Conservation (phyloP, 2,888 invertebrate species). For the Rhopalosiphum nymphaeae region DNA sequence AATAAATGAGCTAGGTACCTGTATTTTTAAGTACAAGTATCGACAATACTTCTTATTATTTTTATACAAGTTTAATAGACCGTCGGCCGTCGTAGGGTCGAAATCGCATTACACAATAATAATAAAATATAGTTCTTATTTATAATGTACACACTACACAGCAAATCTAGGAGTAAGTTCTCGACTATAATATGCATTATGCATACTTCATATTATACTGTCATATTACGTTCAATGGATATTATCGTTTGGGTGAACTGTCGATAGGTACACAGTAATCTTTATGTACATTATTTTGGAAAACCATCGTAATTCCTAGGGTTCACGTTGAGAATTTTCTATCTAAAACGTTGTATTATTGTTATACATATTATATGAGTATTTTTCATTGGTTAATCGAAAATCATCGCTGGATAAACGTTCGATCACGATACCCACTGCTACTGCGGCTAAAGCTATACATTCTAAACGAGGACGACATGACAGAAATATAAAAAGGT, state of each 20-base stretch:
- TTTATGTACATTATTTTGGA: neutral
- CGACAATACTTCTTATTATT: neutral
- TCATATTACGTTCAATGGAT: neutral
- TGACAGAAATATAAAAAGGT: neutral
- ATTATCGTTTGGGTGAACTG: neutral
- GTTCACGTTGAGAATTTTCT: neutral
- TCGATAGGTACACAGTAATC: neutral
- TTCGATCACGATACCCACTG: neutral
- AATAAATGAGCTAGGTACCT: neutral
- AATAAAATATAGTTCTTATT: neutral
- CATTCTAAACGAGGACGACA: neutral
- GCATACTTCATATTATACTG: neutral
- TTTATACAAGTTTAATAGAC: neutral
- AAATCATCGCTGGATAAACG: neutral
- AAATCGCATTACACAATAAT: neutral
- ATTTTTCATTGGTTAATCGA: slow-evolving; percentile 25
- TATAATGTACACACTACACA: neutral
- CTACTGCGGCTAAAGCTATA: neutral
- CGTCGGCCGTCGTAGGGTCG: no score
- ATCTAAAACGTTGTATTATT: neutral
- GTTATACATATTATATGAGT: neutral
- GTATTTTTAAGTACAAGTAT: neutral
- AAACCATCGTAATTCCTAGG: neutral
- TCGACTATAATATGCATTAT: neutral
- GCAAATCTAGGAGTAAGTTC: neutral